Base-by-base conservation (phyloP, 1,140 invertebrate species). In the Cataglyphis hispanica region DNA sequence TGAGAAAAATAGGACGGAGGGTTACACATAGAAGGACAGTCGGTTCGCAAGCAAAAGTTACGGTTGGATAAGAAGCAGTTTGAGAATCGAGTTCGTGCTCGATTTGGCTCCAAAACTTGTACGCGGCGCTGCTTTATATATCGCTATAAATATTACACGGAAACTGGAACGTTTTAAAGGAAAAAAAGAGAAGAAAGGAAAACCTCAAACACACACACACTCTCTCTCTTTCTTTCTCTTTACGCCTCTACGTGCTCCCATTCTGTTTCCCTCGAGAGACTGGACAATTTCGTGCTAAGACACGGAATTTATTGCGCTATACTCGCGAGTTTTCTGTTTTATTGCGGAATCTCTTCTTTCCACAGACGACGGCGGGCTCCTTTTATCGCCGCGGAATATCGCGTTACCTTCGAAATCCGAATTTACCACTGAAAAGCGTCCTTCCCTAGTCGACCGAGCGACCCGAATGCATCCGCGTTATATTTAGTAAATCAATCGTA, bases 91-190 rank as follows among this genome's bases (percentile, higher is more conserved):
- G 43, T 87, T 87, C 37, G 58, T 63, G 85, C 67, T 75, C 87
- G 84, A 86, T 89, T 70, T 89, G 43, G 67, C 34, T 34, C 74
- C 56, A 66, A 83, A 89, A 86, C 66, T 86, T 77, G 72, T 60
- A 22, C 22, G 64, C 61, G 56, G 53, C 22, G 50, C 66, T 78
- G 66, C 50, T 86, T 89, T 84, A 84, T 50, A 50, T 75, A 74
- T 69, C 27, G 84, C 87, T 80, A 84, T 89, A 89, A 80, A 89
- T 86, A 89, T 89, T 80, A 46, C 10, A 19, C 22, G 11, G 70
- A 72, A 89, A 86, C 40, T 83, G 37, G 63, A 46, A 60, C 76
- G 43, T 67, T 70, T 86, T 88, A 58, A 11, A n/a, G n/a, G 50
- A 43, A 64, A 86, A 70, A 40, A 75, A 19, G n/a, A 16, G 13